These are phyloP conservation scores for Acromyrmex charruanus DNA, from an alignment of 1,140 invertebrate genomes.

Conservation along the genomic window DNA sequence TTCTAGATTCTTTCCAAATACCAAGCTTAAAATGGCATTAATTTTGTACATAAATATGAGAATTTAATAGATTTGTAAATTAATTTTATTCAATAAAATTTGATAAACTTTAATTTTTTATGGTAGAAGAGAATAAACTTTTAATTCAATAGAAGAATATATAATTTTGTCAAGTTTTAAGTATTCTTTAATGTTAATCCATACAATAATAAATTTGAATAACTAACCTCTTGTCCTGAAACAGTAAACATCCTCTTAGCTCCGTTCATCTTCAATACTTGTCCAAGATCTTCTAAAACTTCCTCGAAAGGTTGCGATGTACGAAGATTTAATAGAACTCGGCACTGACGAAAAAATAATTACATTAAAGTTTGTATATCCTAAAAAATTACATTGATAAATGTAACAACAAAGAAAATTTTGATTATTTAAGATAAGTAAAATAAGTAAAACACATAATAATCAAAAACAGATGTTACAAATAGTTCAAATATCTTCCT, in stretches of 20 bases:
- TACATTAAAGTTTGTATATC: background rate
- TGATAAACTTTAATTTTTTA: no score
- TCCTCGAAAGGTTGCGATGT: conserved; percentile 98
- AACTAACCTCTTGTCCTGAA: conserved; percentile 94
- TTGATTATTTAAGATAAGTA: background rate
- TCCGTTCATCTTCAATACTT: conserved; percentile 96
- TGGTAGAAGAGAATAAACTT: background rate
- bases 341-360: conserved; percentile 89
- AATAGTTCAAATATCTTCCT: no score
- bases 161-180: background rate
- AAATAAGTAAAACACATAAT: background rate
- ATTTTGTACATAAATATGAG: background rate
- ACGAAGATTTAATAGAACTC: conserved; percentile 95
- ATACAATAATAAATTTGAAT: background rate
- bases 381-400: background rate
- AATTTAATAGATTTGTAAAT: conserved; percentile 9
- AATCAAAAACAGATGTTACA: no score
- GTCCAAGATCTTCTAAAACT: conserved; percentile 96
- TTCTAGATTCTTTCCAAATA: background rate
- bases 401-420: background rate
- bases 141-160: background rate
- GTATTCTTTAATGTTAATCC: background rate
- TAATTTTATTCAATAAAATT: background rate
- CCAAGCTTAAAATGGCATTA: background rate
- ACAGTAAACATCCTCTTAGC: conserved; percentile 96